phyloP scores from a whole-genome alignment of 2,888 invertebrate species.

The Drosophila buzzatii region DNA sequence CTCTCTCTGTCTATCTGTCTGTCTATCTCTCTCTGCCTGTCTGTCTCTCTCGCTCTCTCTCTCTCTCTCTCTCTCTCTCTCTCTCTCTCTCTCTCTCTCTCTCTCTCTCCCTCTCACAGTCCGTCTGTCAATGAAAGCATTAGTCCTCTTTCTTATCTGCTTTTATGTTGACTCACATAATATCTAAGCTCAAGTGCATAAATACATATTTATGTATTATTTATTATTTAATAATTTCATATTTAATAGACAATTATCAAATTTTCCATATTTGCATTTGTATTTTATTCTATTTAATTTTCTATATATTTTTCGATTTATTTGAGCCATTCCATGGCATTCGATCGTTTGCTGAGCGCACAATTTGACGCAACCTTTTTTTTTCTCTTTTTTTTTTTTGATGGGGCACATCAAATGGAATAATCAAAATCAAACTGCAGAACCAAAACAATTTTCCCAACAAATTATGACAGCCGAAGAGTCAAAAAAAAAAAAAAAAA shows the following conservation, averaged over 20 bases:
- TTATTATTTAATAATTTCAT: neutral
- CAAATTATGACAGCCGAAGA: constrained; percentile 52
- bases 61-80: no score
- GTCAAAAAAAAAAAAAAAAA: neutral
- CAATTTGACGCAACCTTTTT: constrained; percentile 39
- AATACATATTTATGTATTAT: neutral
- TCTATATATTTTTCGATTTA: neutral
- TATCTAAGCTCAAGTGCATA: neutral
- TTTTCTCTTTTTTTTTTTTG: constrained; percentile 1
- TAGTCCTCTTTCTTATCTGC: no score
- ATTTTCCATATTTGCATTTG: neutral
- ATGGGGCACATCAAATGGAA: constrained; percentile 31
- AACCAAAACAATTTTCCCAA: constrained; percentile 62
- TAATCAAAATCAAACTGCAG: constrained; percentile 59
- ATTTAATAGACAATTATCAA: neutral
- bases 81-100: no score
- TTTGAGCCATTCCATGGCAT: constrained; percentile 1
- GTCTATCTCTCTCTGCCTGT: no score
- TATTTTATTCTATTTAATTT: neutral
- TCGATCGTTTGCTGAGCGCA: constrained; percentile 8
- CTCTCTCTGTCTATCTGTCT: no score
- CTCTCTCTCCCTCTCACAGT: no score
- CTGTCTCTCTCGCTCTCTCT: no score
- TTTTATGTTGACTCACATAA: no score
- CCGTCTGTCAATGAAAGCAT: no score